Conservation (phyloP, 1,140 invertebrate species). For the Solen grandis region DNA sequence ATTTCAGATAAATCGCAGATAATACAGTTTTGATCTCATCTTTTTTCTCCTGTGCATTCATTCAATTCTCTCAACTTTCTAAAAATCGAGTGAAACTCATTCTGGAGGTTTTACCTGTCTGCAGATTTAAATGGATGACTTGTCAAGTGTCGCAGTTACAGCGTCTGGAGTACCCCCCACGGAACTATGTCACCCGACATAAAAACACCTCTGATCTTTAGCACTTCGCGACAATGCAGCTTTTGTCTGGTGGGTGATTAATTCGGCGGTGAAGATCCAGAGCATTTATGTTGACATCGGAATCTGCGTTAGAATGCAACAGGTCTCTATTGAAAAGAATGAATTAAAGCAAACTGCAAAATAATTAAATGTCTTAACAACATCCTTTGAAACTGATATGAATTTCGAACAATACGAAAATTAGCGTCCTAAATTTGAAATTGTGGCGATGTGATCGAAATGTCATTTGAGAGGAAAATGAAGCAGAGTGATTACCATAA, state of each 20-base stretch:
- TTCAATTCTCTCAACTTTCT: no score
- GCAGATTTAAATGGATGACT: no score
- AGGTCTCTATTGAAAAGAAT: constrained; percentile 8
- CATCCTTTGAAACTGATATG: constrained; percentile 45
- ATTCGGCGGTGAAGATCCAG: neutral
- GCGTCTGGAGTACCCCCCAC: constrained; percentile 7
- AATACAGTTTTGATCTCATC: no score
- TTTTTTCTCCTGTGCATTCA: no score
- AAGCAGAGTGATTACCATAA: neutral
- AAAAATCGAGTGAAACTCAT: no score
- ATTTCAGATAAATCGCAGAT: no score
- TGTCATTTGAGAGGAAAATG: constrained; percentile 14
- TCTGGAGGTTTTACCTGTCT: no score
- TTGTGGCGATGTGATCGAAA: constrained; percentile 25
- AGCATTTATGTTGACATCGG: constrained; percentile 40
- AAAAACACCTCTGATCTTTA: constrained; percentile 33
- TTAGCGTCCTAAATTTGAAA: constrained; percentile 26
- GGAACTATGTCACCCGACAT: constrained; percentile 6
- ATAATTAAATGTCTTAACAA: constrained; percentile 41
- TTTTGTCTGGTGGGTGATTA: constrained; percentile 40
- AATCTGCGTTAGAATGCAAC: neutral
- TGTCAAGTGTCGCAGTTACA: no score
- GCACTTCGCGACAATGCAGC: constrained; percentile 47
- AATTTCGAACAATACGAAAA: constrained; percentile 44
- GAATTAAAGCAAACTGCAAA: constrained; percentile 34